Evolutionary conservation across 2,113 vertebrate genomes (phyloP).

Genomic region (Neopipo cinnamomea): DNA sequence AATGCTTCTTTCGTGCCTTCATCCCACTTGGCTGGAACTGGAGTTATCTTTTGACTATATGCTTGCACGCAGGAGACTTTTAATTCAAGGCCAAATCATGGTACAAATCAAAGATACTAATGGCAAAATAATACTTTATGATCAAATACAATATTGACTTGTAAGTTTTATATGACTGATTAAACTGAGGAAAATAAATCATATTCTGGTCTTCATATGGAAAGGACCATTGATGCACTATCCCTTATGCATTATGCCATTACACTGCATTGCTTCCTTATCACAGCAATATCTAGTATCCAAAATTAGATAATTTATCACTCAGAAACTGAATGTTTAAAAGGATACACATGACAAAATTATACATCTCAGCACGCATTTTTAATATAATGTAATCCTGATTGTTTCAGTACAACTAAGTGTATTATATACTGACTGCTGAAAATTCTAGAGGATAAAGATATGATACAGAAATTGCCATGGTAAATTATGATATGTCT

Average conservation of each 20-base stretch:
- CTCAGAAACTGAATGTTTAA: neutral
- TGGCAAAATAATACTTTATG: neutral
- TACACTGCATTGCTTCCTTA: neutral
- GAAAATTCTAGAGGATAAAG: neutral
- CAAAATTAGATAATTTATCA: neutral
- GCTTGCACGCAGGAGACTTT: neutral
- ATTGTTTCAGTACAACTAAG: neutral
- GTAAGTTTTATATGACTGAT: neutral
- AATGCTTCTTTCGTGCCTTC: neutral
- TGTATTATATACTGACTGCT: neutral
- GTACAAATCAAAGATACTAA: neutral
- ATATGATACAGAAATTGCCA: neutral
- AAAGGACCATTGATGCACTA: neutral
- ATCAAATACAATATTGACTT: neutral
- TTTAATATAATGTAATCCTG: neutral
- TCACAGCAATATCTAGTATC: neutral
- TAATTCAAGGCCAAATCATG: neutral
- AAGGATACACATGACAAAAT: neutral
- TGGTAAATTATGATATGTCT: neutral
- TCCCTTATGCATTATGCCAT: neutral
- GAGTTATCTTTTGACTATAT: neutral
- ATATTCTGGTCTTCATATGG: neutral
- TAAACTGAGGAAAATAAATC: neutral
- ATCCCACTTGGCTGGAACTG: neutral
- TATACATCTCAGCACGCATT: neutral